These are phyloP conservation scores for Drosophila mayaguana DNA, from an alignment of 2,888 invertebrate species.

Conservation along the genomic window DNA sequence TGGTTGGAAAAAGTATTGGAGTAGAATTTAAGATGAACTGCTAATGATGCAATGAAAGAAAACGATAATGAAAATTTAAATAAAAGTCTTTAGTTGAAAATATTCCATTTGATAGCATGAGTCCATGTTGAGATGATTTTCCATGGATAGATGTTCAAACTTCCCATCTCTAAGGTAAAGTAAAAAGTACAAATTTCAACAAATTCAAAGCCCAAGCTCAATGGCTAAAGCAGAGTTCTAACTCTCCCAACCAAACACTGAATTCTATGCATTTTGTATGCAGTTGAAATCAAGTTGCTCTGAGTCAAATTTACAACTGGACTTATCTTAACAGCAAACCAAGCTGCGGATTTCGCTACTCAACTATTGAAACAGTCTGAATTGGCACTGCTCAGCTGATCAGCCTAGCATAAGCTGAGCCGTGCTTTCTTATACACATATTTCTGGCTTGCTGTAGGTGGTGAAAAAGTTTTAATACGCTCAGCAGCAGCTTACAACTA, in stretches of 20 bases:
- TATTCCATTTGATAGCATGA: no score
- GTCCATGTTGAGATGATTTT: no score
- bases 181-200: not conserved
- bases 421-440: not conserved
- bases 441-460: constrained; percentile 4
- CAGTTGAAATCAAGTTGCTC: constrained; percentile 4
- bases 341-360: not conserved
- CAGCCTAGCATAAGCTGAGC: constrained; percentile 19
- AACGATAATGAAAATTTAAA: no score
- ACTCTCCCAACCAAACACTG: not conserved
- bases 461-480: constrained; percentile 39
- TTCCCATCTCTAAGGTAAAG: not conserved
- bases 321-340: not conserved
- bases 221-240: no score
- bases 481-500: constrained; percentile 55
- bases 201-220: no score
- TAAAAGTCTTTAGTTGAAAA: no score
- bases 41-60: no score
- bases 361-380: constrained; percentile 5
- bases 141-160: no score
- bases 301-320: constrained; percentile 8
- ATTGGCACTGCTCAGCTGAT: constrained; percentile 19
- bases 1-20: not conserved
- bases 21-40: not conserved
- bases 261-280: not conserved